Evolutionary conservation across 1,140 invertebrate genomes (phyloP).

Genomic region (Sogatella furcifera): DNA sequence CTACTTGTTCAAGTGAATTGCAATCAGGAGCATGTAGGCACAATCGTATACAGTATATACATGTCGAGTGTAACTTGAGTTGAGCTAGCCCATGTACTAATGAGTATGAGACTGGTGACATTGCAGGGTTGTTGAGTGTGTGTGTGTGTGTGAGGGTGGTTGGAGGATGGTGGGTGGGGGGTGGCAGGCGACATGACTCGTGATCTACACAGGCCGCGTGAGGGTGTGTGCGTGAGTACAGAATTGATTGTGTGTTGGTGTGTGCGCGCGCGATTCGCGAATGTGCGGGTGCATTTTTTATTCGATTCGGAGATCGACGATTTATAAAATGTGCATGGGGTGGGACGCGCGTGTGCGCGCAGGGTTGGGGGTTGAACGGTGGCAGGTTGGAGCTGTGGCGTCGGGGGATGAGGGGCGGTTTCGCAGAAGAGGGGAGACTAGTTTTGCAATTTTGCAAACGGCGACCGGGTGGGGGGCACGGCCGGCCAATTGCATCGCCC

Average conservation of each 20-base stretch:
- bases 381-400: slow-evolving; percentile 1
- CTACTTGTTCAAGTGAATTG: too few species aligned
- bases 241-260: not conserved
- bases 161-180: too few species aligned
- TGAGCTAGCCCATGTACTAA: too few species aligned
- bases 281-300: not conserved
- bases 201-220: too few species aligned
- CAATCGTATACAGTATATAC: too few species aligned
- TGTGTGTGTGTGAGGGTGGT: not conserved
- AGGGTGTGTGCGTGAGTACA: not conserved
- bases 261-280: not conserved
- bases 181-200: too few species aligned
- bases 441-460: slow-evolving; percentile 16
- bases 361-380: not conserved
- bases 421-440: slow-evolving; percentile 13
- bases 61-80: too few species aligned
- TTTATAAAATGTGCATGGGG: not conserved
- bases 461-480: not conserved
- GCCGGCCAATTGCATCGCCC: slow-evolving; percentile 10
- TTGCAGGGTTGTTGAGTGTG: not conserved
- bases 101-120: too few species aligned
- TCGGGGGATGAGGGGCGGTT: slow-evolving; percentile 11
- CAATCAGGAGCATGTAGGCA: too few species aligned
- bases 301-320: not conserved
- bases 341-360: slow-evolving; percentile 1